phyloP scores from a whole-genome alignment of 2,113 vertebrate genomes.

The Marmota monax region DNA sequence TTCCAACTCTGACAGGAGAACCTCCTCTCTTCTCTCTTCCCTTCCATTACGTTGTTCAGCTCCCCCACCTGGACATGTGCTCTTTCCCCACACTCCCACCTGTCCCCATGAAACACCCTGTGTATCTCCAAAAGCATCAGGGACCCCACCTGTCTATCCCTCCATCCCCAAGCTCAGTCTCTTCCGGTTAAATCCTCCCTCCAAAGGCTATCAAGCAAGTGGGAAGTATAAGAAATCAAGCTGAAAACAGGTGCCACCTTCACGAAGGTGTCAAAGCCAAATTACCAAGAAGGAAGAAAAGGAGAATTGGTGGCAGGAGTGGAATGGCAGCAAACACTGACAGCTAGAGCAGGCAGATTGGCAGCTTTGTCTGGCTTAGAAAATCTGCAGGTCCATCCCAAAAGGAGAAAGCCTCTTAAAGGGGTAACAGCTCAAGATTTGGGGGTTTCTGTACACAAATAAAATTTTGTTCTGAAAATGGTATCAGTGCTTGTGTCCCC shows the following conservation, averaged over 20 bases:
- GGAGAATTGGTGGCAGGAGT: not conserved
- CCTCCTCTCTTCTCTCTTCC: not conserved
- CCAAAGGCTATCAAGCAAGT: too few relatives aligned
- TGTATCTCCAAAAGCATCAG: not conserved
- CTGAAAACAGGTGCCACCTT: not conserved
- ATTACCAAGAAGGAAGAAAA: not conserved
- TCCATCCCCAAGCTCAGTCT: not conserved
- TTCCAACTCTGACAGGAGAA: accelerated
- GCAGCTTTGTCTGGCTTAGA: not conserved
- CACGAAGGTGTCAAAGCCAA: not conserved
- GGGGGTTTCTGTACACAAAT: not conserved
- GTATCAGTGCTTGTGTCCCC: not conserved
- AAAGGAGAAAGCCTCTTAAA: not conserved
- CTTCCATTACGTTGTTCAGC: not conserved
- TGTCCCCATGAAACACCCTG: not conserved
- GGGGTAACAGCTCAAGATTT: not conserved
- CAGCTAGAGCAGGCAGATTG: too few relatives aligned
- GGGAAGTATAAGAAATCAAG: not conserved
- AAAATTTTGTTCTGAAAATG: not conserved
- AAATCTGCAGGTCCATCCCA: not conserved
- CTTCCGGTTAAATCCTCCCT: not conserved
- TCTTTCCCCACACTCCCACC: not conserved
- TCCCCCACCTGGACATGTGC: accelerated
- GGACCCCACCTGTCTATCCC: not conserved
- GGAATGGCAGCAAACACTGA: not conserved